Conservation (phyloP, 2,797 vertebrate species). For the Sebastes taczanowskii region DNA sequence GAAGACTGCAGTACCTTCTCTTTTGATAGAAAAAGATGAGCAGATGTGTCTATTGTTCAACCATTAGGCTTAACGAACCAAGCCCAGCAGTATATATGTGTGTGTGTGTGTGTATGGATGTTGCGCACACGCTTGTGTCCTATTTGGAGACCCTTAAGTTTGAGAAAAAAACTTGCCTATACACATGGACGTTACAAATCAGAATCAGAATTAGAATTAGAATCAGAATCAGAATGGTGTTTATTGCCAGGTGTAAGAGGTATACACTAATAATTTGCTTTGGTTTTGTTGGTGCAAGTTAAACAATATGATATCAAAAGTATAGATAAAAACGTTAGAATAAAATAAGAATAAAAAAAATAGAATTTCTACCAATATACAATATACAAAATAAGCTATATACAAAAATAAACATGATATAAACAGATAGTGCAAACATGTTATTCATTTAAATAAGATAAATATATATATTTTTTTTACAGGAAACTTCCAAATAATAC, state of each 20-base stretch:
- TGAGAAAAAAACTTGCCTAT: neutral
- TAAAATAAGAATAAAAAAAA: too few species aligned
- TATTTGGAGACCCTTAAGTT: conserved; percentile 35
- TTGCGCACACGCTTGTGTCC: conserved; percentile 26
- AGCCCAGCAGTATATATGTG: conserved; percentile 71
- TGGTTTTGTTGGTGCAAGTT: too few species aligned
- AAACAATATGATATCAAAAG: too few species aligned
- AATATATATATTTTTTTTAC: conserved; percentile 1
- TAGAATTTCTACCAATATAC: too few species aligned
- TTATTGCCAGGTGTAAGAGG: too few species aligned
- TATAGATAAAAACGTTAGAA: too few species aligned
- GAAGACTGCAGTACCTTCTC: conserved; percentile 70
- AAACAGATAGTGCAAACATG: neutral
- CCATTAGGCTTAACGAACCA: conserved; percentile 90
- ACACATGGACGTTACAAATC: neutral
- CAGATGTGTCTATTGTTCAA: conserved; percentile 95
- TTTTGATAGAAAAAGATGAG: conserved; percentile 82
- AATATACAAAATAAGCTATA: too few species aligned
- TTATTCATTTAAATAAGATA: neutral
- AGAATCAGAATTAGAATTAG: neutral
- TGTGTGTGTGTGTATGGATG: conserved; percentile 36
- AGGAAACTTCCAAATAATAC: neutral
- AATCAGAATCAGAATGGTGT: too few species aligned
- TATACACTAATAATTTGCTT: too few species aligned
- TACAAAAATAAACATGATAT: too few species aligned